Evolutionary conservation across 2,888 invertebrate genomes (phyloP).

Genomic region (Orthonychiurus folsomi): DNA sequence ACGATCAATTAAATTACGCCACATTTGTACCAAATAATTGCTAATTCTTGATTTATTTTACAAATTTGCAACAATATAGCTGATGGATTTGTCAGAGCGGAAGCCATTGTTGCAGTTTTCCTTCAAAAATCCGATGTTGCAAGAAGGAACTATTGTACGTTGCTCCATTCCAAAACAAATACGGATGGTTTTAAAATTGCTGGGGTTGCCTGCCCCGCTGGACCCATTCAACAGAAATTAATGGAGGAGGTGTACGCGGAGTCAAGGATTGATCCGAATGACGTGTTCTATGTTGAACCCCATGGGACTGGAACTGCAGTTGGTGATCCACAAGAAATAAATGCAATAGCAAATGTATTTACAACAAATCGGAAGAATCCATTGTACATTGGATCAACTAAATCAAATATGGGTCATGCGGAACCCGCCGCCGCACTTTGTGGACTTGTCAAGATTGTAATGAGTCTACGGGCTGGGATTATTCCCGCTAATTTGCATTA

Average conservation of each 20-base stretch:
- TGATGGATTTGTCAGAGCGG: conserved; percentile 81
- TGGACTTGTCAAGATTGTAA: conserved; percentile 65
- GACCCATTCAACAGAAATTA: conserved; percentile 62
- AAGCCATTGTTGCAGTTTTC: conserved; percentile 70
- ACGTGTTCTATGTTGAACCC: conserved; percentile 86
- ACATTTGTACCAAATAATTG: not conserved
- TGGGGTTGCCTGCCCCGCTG: conserved; percentile 77
- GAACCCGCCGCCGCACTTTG: conserved; percentile 79
- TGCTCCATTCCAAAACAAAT: conserved; percentile 79
- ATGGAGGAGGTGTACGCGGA: conserved; percentile 71
- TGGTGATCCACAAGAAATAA: conserved; percentile 94
- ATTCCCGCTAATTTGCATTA: conserved; percentile 89
- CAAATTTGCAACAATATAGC: conserved; percentile 45
- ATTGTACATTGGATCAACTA: conserved; percentile 85
- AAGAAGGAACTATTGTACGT: conserved; percentile 70
- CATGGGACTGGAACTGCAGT: conserved; percentile 97
- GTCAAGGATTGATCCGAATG: conserved; percentile 65
- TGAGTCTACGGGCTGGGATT: conserved; percentile 49
- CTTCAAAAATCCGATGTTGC: conserved; percentile 69
- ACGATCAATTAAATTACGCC: not conserved
- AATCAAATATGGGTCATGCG: conserved; percentile 89
- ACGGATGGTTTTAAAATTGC: conserved; percentile 84
- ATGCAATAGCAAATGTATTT: conserved; percentile 83
- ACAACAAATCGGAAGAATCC: conserved; percentile 67
- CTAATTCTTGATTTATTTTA: not conserved